phyloP scores from a whole-genome alignment of 2,113 vertebrate species.

The Lepisosteus oculatus region DNA sequence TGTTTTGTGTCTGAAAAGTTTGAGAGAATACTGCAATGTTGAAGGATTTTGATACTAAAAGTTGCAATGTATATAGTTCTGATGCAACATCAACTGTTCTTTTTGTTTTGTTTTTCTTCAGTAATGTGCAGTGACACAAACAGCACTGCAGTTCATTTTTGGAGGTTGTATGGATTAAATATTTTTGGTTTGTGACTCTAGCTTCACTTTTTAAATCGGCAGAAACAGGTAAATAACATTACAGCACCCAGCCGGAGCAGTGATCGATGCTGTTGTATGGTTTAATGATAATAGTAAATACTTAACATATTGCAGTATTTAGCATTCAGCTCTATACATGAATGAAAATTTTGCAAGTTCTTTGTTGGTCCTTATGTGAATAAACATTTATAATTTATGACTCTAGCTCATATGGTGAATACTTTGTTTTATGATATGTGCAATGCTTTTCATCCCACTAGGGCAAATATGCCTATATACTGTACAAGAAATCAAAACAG shows the following conservation, averaged over 20 bases:
- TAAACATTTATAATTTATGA: background rate
- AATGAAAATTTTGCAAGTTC: background rate
- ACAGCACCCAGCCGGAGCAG: background rate
- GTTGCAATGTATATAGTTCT: conserved; percentile 83
- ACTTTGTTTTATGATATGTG: background rate
- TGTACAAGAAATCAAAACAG: background rate
- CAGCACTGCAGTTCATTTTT: background rate
- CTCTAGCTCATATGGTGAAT: background rate
- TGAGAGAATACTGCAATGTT: conserved; percentile 79
- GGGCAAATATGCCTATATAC: conserved; percentile 6
- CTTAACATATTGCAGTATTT: background rate
- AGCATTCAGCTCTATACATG: background rate
- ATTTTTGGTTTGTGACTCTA: background rate
- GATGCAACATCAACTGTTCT: conserved; percentile 50
- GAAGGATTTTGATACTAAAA: conserved; percentile 86
- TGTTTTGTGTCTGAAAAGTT: conserved; percentile 83
- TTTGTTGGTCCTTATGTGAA: background rate
- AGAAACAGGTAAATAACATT: background rate
- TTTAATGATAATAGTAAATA: background rate
- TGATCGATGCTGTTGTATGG: background rate
- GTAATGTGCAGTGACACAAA: background rate
- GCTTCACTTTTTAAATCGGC: background rate
- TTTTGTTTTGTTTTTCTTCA: conserved; percentile 1
- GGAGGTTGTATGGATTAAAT: background rate
- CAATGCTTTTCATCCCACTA: background rate